Evolutionary conservation across 1,140 invertebrate genomes (phyloP).

Genomic region (Heterodera carotae): DNA sequence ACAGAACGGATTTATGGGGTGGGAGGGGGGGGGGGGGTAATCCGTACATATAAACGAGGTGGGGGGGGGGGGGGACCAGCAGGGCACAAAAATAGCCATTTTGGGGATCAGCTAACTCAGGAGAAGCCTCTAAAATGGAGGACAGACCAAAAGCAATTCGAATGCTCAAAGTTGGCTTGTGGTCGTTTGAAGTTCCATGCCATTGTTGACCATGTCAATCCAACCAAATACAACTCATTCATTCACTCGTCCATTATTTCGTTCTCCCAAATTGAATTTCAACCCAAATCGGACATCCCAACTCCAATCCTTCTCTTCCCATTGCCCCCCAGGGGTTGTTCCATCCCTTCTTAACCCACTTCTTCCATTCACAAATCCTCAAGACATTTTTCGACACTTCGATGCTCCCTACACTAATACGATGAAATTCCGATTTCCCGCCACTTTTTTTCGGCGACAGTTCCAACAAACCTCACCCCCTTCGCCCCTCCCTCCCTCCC

Average conservation of each 20-base stretch:
- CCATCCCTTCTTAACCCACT: not conserved
- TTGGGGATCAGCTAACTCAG: too few species aligned
- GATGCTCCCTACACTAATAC: not conserved
- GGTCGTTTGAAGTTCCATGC: too few species aligned
- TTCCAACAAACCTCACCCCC: not conserved
- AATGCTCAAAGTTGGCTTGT: too few species aligned
- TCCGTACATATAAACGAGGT: not conserved
- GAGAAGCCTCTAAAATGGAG: too few species aligned
- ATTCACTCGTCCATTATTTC: not conserved
- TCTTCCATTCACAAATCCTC: not conserved
- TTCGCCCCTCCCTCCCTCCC: too few species aligned
- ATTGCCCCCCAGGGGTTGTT: not conserved
- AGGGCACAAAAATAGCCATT: not conserved
- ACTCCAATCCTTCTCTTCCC: not conserved
- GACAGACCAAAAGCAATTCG: too few species aligned
- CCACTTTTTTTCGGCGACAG: not conserved
- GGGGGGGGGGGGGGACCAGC: too few species aligned
- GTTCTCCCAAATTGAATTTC: not conserved
- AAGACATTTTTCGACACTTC: conserved; percentile 1
- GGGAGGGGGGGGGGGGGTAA: too few species aligned
- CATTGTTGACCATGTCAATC: too few species aligned
- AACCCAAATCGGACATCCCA: not conserved
- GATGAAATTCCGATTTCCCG: not conserved
- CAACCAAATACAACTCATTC: not conserved
- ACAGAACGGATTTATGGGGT: not conserved